These are phyloP conservation scores for Micronisus gabar DNA, from an alignment of 2,113 vertebrate genomes.

Conservation along the genomic window DNA sequence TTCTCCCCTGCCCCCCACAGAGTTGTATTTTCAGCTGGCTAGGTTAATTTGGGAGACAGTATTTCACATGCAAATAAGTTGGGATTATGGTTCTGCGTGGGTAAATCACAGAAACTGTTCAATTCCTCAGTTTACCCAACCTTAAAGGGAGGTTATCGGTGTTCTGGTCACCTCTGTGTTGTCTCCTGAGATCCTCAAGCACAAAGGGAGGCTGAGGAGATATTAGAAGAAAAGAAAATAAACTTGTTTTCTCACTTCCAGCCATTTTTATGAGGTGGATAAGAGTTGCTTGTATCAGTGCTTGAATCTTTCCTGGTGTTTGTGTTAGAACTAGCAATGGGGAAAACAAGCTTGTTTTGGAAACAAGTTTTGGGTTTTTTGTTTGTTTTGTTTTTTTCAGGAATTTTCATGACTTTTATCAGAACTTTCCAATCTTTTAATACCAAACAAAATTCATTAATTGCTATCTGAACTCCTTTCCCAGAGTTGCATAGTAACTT, in stretches of 20 bases:
- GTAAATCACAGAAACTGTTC: not conserved
- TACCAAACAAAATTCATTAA: not conserved
- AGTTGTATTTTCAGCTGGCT: not conserved
- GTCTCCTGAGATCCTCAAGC: not conserved
- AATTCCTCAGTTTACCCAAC: not conserved
- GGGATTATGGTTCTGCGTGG: not conserved
- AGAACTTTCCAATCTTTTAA: not conserved
- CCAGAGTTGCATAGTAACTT: not conserved
- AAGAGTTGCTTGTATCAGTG: not conserved
- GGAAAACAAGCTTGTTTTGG: not conserved
- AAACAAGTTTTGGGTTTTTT: not conserved
- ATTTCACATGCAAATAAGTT: not conserved
- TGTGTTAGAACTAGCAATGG: not conserved
- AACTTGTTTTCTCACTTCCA: not conserved
- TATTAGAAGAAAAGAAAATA: not conserved
- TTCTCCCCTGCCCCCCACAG: not conserved
- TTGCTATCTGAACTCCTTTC: not conserved
- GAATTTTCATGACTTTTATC: not conserved
- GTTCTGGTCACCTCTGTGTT: not conserved
- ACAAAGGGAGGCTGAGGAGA: not conserved
- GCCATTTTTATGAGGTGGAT: not conserved
- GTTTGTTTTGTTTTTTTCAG: not conserved
- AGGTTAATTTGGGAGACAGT: not conserved
- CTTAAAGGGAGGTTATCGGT: not conserved
- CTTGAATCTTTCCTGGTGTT: not conserved